A percentile compares a stretch with the other conserved stretches of the same genome.
Evolutionary conservation across 2,888 invertebrate genomes (phyloP).

Genomic region (Drosophila yooni): DNA sequence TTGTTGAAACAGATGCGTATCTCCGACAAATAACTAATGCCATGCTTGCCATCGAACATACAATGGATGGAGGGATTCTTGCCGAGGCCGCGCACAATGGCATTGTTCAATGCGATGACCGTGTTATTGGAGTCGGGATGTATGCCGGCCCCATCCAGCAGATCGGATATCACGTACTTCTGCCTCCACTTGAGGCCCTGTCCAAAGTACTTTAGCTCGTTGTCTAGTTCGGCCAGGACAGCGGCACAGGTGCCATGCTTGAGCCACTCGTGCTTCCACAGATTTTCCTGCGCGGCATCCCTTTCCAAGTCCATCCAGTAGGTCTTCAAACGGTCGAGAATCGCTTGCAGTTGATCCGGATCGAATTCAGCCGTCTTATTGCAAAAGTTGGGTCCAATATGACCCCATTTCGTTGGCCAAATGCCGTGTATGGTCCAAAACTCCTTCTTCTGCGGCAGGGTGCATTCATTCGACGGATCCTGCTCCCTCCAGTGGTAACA

Average conservation of each 20-base stretch:
- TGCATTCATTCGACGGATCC: constrained; percentile 87
- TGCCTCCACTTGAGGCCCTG: constrained; percentile 88
- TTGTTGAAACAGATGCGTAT: constrained; percentile 91
- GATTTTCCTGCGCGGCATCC: constrained; percentile 83
- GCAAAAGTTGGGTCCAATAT: constrained; percentile 90
- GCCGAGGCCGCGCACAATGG: constrained; percentile 86
- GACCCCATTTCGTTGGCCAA: constrained; percentile 91
- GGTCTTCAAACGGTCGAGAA: constrained; percentile 86
- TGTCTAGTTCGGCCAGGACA: constrained; percentile 86
- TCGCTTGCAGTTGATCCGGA: constrained; percentile 86
- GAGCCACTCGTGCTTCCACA: constrained; percentile 93
- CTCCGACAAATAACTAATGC: constrained; percentile 88
- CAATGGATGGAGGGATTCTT: constrained; percentile 89
- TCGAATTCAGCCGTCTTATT: constrained; percentile 89
- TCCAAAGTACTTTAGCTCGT: constrained; percentile 89
- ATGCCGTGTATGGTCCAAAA: constrained; percentile 93
- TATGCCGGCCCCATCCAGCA: constrained; percentile 87
- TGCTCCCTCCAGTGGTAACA: constrained; percentile 90
- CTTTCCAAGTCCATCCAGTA: constrained; percentile 91
- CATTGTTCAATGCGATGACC: constrained; percentile 86
- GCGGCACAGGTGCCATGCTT: constrained; percentile 94
- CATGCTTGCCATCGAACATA: constrained; percentile 86
- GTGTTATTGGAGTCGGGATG: constrained; percentile 86
- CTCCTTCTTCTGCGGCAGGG: constrained; percentile 87
- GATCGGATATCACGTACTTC: constrained; percentile 87